These are phyloP conservation scores for Aphelinus atriplicis DNA, from an alignment of 1,140 invertebrate genomes.

Conservation along the genomic window DNA sequence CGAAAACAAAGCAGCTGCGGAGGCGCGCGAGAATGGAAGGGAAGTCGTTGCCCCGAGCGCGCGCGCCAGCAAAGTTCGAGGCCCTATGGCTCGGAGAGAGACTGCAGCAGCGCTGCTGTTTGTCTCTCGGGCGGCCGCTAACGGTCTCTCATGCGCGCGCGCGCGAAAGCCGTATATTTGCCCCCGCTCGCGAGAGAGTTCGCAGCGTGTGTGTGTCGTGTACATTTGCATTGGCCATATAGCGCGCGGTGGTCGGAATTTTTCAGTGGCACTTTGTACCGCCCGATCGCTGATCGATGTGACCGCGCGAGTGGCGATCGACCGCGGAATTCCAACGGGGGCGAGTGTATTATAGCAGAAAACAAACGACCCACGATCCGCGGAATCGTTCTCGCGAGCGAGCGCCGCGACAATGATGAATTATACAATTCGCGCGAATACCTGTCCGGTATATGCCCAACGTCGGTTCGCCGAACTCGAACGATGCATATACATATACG, in stretches of 20 bases:
- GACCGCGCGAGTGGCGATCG: no score
- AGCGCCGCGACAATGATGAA: no score
- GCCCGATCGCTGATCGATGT: no score
- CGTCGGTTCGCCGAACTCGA: neutral
- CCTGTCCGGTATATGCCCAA: neutral
- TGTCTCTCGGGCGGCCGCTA: constrained; percentile 6
- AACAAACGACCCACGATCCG: no score
- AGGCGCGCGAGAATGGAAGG: neutral
- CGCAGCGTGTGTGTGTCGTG: neutral
- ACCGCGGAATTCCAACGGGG: no score
- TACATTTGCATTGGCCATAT: neutral
- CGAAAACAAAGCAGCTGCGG: no score
- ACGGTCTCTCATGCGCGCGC: constrained; percentile 3
- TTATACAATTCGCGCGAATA: no score
- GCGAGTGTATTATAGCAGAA: no score
- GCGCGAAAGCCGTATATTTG: neutral
- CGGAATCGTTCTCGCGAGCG: no score
- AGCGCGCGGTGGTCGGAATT: neutral
- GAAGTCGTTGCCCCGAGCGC: neutral
- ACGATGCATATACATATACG: neutral
- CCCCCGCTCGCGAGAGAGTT: neutral
- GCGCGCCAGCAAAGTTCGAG: no score
- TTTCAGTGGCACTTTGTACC: no score
- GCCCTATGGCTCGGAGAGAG: no score
- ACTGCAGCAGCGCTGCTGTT: neutral